phyloP scores from a whole-genome alignment of 2,797 vertebrate genomes.

The Nyctalus aviator region DNA sequence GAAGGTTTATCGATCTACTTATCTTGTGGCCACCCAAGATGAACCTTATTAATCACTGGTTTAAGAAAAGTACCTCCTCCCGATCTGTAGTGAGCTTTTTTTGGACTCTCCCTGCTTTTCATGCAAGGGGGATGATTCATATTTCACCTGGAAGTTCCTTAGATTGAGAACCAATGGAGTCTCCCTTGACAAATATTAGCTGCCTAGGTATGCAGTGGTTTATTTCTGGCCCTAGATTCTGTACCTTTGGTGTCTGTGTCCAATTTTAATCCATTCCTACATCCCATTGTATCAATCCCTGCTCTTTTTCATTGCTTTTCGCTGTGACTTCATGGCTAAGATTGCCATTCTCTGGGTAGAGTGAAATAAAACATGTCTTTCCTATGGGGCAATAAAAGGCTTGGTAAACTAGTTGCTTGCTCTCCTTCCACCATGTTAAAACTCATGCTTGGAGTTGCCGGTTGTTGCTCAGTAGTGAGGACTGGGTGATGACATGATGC shows the following conservation, averaged over 20 bases:
- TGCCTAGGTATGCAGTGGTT: neutral
- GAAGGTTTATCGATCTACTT: neutral
- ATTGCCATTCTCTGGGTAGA: neutral
- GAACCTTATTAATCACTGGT: neutral
- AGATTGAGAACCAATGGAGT: neutral
- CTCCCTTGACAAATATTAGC: neutral
- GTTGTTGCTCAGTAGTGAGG: neutral
- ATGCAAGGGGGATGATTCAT: neutral
- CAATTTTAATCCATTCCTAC: neutral
- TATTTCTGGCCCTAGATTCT: neutral
- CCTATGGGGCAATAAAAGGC: too few relatives aligned
- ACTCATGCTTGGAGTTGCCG: neutral
- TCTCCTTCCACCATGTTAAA: too few relatives aligned
- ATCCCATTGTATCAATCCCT: neutral
- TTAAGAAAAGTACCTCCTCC: neutral
- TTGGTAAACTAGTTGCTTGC: neutral
- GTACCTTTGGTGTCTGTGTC: neutral
- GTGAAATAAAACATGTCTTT: neutral
- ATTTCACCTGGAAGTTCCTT: neutral
- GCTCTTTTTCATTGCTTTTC: neutral
- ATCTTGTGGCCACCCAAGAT: neutral
- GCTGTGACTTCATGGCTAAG: neutral
- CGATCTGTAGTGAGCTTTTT: neutral
- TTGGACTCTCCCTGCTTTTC: neutral
- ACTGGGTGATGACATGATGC: neutral